Base-by-base conservation (phyloP, 1,140 invertebrate genomes). In the Pseudomyrmex gracilis region DNA sequence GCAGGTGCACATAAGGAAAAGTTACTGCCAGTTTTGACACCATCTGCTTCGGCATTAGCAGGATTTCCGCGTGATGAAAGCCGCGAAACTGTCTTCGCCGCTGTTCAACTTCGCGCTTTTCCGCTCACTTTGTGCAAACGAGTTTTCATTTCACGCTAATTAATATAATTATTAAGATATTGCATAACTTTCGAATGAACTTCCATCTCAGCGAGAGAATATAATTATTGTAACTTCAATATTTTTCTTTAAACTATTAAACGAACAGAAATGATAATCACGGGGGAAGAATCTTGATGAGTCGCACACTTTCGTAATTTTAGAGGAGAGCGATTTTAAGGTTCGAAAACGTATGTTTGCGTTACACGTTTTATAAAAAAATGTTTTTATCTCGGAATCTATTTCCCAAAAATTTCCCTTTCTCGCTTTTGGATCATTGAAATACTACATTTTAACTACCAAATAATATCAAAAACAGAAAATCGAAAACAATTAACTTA, bases 1-100 rank as follows among this genome's bases (percentile, higher is more conserved):
- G 45, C 76, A 80, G 76, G 53, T 58, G 53, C 76, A 70, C 64
- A 60, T 60, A 78, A 70, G 24, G 63, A 80, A 80, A 80, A 60
- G 76, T 80, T 80, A 0, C 73, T n/a, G 34, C 24, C 20, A 70
- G 64, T 78, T 78, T 70, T 58, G 66, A 70, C 55, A 53, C 22
- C 66, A 80, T 71, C 66, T 49, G 76, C 43, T 58, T 34, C 76
- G n/a, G 24, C 53, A 47, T 34, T 60, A 47, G 66, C 12, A 45
- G 53, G 67, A 80, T 80, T 58, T 70, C 55, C 20, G 34, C 34
- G 34, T 34, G 5, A 34, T 34, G 5, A 34, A 70, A 13, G 15
- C 66, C 8, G 15, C 47, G 66, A 71, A 80, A 60, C 43, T 80
- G 53, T 24, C 20, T 55, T 57, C 34, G 43, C 64, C 10, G 24